Evolutionary conservation across 2,797 vertebrate genomes (phyloP), one percentile per base, ranked within the genome.

Genomic region (Bradypodion ventrale): DNA sequence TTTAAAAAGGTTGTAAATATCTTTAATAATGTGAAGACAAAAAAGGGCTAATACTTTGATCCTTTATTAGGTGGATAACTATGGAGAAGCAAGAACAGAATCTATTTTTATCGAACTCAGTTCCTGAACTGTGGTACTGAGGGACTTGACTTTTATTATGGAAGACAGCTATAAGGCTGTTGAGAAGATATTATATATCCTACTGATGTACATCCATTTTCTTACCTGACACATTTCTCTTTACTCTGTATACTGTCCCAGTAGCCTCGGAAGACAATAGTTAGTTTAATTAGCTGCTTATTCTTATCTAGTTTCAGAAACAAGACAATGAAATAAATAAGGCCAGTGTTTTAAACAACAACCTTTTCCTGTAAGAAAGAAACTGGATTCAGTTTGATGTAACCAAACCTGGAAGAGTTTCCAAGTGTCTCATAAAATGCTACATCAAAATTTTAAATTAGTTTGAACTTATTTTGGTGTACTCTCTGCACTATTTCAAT

Each of bases 281-380:
- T 21, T 82, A 52, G 49, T 12, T 90, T 87, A 76, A 62, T 89
- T 89, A 87, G 77, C 42, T 82, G 69, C 60, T 40, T 82, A 37
- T 65, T 87, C 77, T 87, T 87, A 75, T 12, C 23, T 16, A 85
- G 15, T 37, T 19, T 59, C 44, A 88, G 65, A 13, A 85, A 86
- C 0, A 83, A 3, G 83, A 75, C 80, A 91, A 88, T 75, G 32
- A 87, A 92, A 83, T 23, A 86, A 90, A 87, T 72, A 0, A 87
- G 1, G 1, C 3, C 42, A 23, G 40, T 23, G 56, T 80, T 70
- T 29, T 2, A 49, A 37, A 21, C 87, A 80, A 77, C 49, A 56
- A 56, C 15, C 2, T 87, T 23, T 1, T 27, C 4, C 6, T 87
- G 16, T 69, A 63, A 15, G 27, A 76, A 85, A 80, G 80, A 19